Evolutionary conservation across 2,113 vertebrate species (phyloP).

Genomic region (Neogale vison): DNA sequence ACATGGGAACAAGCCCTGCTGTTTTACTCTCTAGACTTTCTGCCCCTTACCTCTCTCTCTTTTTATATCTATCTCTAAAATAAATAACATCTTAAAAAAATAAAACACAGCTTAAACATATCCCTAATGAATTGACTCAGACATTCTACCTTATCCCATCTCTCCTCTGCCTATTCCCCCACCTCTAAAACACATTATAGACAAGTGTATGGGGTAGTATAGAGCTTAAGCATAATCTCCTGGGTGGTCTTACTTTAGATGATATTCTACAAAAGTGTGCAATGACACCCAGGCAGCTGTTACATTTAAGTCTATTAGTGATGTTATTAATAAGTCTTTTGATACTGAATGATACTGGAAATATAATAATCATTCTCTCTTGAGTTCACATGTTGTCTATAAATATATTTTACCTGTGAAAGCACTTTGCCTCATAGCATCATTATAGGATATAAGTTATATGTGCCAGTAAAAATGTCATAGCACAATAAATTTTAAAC

Average conservation of each 20-base stretch:
- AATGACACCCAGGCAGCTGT: not conserved
- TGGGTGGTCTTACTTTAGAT: not conserved
- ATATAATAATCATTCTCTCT: constrained; percentile 25
- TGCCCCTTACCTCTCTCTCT: not conserved
- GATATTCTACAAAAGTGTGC: not conserved
- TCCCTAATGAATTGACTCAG: not conserved
- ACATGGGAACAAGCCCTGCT: not conserved
- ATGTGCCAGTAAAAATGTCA: constrained; percentile 47
- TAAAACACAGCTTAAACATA: not conserved
- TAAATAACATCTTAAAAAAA: not conserved
- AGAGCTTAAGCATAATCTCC: not conserved
- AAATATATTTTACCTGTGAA: not conserved
- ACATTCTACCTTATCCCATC: not conserved
- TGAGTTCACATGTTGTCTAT: constrained; percentile 29
- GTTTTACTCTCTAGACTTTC: not conserved
- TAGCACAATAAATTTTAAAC: constrained; percentile 41
- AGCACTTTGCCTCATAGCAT: not conserved
- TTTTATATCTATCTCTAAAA: not conserved
- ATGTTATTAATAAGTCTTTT: constrained; percentile 17
- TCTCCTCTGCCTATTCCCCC: accelerated
- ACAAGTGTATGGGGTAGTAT: not conserved
- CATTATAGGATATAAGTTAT: constrained; percentile 42
- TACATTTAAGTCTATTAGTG: constrained; percentile 16
- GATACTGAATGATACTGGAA: not conserved
- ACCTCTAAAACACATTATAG: not conserved